These are phyloP conservation scores for Crenuchus spilurus DNA, from an alignment of 2,797 vertebrate genomes.

Conservation along the genomic window DNA sequence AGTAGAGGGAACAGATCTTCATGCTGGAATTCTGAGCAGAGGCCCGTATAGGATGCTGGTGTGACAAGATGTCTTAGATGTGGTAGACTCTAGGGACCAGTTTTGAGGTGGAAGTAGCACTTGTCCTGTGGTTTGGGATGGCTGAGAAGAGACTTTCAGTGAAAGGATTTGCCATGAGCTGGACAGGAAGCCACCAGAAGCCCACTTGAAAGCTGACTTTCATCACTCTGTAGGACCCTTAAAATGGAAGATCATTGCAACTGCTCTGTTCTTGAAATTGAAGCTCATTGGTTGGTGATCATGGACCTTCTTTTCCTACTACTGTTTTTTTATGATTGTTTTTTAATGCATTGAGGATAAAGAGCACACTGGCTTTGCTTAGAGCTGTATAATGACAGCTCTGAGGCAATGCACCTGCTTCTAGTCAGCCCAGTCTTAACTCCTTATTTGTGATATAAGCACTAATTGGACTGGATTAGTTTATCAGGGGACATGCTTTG, in stretches of 20 bases:
- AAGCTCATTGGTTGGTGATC: not conserved
- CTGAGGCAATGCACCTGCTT: no score
- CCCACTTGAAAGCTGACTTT: conserved; percentile 40
- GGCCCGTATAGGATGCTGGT: not conserved
- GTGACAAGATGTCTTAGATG: not conserved
- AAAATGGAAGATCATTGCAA: conserved; percentile 32
- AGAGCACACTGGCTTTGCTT: not conserved
- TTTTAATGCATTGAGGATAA: not conserved
- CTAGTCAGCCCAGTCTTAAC: no score
- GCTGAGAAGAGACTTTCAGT: not conserved
- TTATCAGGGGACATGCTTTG: no score
- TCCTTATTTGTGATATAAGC: no score
- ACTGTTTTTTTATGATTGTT: not conserved
- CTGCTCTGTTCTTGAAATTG: not conserved
- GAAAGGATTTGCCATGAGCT: conserved; percentile 22
- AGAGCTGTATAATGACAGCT: no score
- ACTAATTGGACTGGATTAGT: no score
- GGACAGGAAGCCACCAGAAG: conserved; percentile 1
- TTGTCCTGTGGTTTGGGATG: conserved; percentile 8
- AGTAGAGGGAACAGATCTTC: not conserved
- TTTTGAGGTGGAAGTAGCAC: not conserved
- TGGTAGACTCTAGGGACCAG: not conserved
- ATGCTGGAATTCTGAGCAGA: not conserved
- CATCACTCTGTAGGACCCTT: conserved; percentile 36
- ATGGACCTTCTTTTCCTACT: not conserved